Evolutionary conservation across 2,797 vertebrate species (phyloP).

Genomic region (Melanogrammus aeglefinus): DNA sequence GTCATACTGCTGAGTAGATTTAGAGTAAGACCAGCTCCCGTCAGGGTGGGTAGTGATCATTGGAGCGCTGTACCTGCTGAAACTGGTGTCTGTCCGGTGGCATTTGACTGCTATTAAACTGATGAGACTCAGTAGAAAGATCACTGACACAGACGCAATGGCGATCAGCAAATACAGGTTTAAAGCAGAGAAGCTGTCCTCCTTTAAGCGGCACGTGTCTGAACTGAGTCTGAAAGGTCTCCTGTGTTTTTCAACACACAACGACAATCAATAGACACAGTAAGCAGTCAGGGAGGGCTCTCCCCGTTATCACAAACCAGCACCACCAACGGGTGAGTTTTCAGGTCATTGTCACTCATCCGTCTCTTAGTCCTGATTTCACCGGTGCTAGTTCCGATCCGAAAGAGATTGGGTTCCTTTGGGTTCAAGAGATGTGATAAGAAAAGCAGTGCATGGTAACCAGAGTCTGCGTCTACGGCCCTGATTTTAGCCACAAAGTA

Average conservation of each 20-base stretch:
- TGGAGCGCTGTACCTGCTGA: conserved; percentile 42
- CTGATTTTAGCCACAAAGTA: conserved; percentile 40
- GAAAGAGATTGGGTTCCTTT: conserved; percentile 45
- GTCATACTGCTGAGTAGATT: conserved; percentile 65
- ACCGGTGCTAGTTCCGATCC: conserved; percentile 51
- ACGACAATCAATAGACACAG: conserved; percentile 75
- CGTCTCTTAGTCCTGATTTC: conserved; percentile 42
- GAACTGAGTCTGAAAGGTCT: conserved; percentile 46
- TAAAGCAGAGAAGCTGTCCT: conserved; percentile 46
- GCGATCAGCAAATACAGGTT: conserved; percentile 46
- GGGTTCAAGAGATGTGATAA: conserved; percentile 36
- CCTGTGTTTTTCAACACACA: conserved; percentile 54
- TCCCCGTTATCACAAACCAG: conserved; percentile 79
- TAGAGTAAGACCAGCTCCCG: conserved; percentile 57
- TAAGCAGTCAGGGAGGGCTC: conserved; percentile 77
- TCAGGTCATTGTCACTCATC: conserved; percentile 76
- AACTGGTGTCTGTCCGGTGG: conserved; percentile 37
- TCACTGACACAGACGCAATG: conserved; percentile 44
- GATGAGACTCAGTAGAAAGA: conserved; percentile 51
- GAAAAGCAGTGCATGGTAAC: conserved; percentile 40
- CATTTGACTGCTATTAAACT: conserved; percentile 48
- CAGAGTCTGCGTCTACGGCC: conserved; percentile 38
- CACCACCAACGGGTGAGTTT: conserved; percentile 73
- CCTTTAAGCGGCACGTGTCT: conserved; percentile 37
- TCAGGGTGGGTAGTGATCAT: conserved; percentile 57